These are phyloP conservation scores for Takifugu rubripes DNA, from an alignment of 2,797 vertebrate genomes.

Conservation along the genomic window DNA sequence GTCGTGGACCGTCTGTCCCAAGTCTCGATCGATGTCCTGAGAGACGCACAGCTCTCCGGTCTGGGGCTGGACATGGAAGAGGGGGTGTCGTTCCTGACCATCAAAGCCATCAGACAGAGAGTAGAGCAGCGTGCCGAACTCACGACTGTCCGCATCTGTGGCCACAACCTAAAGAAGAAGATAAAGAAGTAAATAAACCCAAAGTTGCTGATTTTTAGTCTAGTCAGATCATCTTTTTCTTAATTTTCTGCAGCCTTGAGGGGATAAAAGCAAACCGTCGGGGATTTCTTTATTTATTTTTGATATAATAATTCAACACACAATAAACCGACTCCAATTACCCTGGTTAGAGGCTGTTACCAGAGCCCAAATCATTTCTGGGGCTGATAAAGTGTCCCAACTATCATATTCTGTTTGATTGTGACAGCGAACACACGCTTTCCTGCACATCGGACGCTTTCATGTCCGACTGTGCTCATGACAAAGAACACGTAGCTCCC, in stretches of 20 bases:
- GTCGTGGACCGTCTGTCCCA: slow-evolving; percentile 77
- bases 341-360: too few relatives aligned
- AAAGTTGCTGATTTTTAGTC: too few relatives aligned
- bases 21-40: slow-evolving; percentile 87
- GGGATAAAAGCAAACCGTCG: too few relatives aligned
- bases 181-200: not conserved
- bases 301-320: too few relatives aligned
- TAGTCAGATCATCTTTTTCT: too few relatives aligned
- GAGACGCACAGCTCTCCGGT: slow-evolving; percentile 85
- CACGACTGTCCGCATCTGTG: slow-evolving; percentile 81
- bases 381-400: not conserved
- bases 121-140: slow-evolving; percentile 81
- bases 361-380: too few relatives aligned
- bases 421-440: slow-evolving; percentile 12
- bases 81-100: slow-evolving; percentile 74
- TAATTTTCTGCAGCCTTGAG: too few relatives aligned
- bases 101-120: slow-evolving; percentile 83
- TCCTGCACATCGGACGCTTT: slow-evolving; percentile 19
- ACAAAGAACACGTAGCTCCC: slow-evolving; percentile 19
- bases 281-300: too few relatives aligned
- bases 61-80: slow-evolving; percentile 79
- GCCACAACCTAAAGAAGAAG: slow-evolving; percentile 79
- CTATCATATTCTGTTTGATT: slow-evolving; percentile 11
- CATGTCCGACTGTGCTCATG: slow-evolving; percentile 14
- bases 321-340: slow-evolving; percentile 1